Conservation (phyloP, 2,797 vertebrate species). For the Sebastes goodei region DNA sequence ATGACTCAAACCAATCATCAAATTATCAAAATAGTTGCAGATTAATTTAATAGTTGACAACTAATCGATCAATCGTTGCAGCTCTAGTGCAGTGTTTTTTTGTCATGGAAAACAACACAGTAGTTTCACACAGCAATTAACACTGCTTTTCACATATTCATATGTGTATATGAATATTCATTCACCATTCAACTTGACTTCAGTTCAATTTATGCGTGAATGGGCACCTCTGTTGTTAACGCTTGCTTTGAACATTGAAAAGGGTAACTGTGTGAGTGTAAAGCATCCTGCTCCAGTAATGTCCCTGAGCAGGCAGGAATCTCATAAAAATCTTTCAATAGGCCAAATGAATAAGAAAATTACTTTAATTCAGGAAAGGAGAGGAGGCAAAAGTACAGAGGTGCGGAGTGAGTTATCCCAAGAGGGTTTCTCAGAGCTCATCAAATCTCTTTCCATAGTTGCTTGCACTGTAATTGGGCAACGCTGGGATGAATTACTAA, state of each 20-base stretch:
- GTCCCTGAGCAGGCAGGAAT: background rate
- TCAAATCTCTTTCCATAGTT: constrained; percentile 35
- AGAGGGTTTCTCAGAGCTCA: constrained; percentile 29
- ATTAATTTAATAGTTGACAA: too few species aligned
- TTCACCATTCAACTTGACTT: background rate
- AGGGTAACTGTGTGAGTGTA: background rate
- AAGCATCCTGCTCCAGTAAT: background rate
- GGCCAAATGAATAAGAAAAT: constrained; percentile 29
- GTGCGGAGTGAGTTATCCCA: constrained; percentile 11
- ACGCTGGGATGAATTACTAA: constrained; percentile 42
- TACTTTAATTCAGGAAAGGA: constrained; percentile 18
- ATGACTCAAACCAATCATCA: too few species aligned
- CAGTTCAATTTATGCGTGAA: background rate
- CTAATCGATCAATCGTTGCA: accelerated
- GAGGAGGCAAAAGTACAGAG: constrained; percentile 1
- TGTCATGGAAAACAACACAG: constrained; percentile 10
- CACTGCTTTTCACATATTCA: background rate
- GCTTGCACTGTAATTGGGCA: constrained; percentile 58
- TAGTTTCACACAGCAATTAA: background rate
- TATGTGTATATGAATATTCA: too few species aligned
- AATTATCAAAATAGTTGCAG: too few species aligned
- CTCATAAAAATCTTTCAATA: constrained; percentile 14
- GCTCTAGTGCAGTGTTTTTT: background rate
- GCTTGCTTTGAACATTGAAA: constrained; percentile 5
- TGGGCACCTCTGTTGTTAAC: background rate